These are phyloP conservation scores for Falco biarmicus DNA, from an alignment of 2,797 vertebrate species.

Conservation along the genomic window DNA sequence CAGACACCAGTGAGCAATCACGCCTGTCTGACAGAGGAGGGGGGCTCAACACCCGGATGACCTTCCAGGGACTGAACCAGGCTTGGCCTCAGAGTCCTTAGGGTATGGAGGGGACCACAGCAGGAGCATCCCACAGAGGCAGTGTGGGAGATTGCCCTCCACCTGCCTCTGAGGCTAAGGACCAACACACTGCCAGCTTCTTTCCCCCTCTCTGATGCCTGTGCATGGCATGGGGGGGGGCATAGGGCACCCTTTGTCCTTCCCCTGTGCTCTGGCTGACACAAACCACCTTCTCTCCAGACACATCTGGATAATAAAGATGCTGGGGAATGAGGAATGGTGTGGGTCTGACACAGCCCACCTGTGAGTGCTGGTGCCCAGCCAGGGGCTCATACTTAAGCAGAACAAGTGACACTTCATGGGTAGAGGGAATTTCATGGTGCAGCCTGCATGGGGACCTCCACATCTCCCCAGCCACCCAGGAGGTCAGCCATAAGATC, in stretches of 20 bases:
- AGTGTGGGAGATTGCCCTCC: accelerated
- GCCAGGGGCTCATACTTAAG: accelerated
- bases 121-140: not conserved
- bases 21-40: accelerated
- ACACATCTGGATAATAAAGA: not conserved
- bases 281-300: not conserved
- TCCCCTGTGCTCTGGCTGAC: not conserved
- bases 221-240: not conserved
- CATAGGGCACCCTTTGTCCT: not conserved
- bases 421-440: not conserved
- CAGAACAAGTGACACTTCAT: not conserved
- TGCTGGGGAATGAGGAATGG: not conserved
- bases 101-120: not conserved
- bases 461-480: not conserved
- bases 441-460: accelerated
- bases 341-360: not conserved
- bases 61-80: not conserved
- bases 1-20: accelerated
- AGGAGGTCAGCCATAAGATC: not conserved
- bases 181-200: not conserved
- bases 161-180: not conserved
- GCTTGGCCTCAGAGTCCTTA: not conserved
- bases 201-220: accelerated
- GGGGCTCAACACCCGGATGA: not conserved
- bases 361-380: accelerated